A percentile compares a stretch with the other conserved stretches of the same genome.
Conservation (phyloP, 2,888 invertebrate genomes). For the Tinea pellionella region DNA sequence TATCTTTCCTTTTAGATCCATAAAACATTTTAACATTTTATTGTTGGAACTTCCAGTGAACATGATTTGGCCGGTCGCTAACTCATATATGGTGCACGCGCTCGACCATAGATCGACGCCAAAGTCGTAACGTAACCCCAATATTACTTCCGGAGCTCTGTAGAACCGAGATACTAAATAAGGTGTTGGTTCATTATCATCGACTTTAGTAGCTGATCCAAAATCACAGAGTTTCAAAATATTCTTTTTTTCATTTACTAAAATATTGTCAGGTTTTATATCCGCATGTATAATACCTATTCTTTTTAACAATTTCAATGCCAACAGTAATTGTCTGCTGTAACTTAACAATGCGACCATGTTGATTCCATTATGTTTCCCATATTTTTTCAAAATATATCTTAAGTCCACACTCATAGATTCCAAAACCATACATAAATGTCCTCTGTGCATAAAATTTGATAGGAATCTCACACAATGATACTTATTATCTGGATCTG, state of each 20-base stretch:
- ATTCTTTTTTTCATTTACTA: conserved; percentile 97
- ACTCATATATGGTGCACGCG: conserved; percentile 97
- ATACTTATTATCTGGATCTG: conserved; percentile 95
- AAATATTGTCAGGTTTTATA: conserved; percentile 98
- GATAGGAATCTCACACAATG: conserved; percentile 90
- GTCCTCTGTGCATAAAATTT: conserved; percentile 97
- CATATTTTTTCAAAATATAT: conserved; percentile 95
- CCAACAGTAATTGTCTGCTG: conserved; percentile 92
- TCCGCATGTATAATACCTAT: conserved; percentile 97
- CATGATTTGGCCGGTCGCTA: conserved; percentile 97
- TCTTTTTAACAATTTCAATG: conserved; percentile 92
- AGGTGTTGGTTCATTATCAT: conserved; percentile 96
- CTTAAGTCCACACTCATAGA: conserved; percentile 93
- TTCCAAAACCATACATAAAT: conserved; percentile 98
- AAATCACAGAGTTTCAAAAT: conserved; percentile 98
- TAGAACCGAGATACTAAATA: conserved; percentile 99
- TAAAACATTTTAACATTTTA: conserved; percentile 97
- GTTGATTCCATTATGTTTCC: conserved; percentile 93
- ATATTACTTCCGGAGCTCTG: conserved; percentile 97
- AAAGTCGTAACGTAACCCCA: conserved; percentile 95
- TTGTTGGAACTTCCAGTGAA: conserved; percentile 98
- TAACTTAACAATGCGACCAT: conserved; percentile 97
- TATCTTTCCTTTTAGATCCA: conserved; percentile 98
- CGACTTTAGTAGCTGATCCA: conserved; percentile 93
- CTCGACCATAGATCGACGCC: conserved; percentile 98